Conservation (phyloP, 2,888 invertebrate species). For the Bombylius discolor region DNA sequence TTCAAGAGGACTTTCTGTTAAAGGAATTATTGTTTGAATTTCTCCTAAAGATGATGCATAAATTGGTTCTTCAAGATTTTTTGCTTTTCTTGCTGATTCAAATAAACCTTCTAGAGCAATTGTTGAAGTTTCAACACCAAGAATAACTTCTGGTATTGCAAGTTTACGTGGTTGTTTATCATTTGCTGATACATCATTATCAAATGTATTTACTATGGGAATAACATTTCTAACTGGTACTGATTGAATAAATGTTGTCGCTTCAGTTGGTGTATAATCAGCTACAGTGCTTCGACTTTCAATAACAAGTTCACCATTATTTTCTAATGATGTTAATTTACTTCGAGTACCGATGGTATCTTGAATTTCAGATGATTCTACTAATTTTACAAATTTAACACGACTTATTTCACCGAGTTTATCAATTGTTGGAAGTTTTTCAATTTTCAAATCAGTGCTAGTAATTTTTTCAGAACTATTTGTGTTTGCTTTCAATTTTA, state of each 20-base stretch:
- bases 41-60: constrained; percentile 36
- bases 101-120: constrained; percentile 55
- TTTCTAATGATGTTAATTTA: neutral
- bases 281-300: constrained; percentile 35
- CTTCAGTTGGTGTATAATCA: constrained; percentile 33
- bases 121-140: constrained; percentile 46
- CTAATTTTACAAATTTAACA: constrained; percentile 52
- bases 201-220: constrained; percentile 11
- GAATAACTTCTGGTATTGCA: constrained; percentile 29
- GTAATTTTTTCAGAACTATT: constrained; percentile 41
- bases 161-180: constrained; percentile 11
- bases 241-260: constrained; percentile 14
- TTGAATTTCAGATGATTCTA: constrained; percentile 31
- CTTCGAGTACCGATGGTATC: neutral
- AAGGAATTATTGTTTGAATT: constrained; percentile 26
- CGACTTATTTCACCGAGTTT: constrained; percentile 59
- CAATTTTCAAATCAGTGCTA: constrained; percentile 42
- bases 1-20: neutral
- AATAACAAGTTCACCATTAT: constrained; percentile 28
- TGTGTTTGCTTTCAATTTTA: constrained; percentile 42
- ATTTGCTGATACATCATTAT: neutral
- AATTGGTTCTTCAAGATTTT: constrained; percentile 23
- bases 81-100: constrained; percentile 39
- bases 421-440: constrained; percentile 47
- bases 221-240: constrained; percentile 13